Evolutionary conservation across 2,113 vertebrate genomes (phyloP).

Genomic region (Malurus elegans): DNA sequence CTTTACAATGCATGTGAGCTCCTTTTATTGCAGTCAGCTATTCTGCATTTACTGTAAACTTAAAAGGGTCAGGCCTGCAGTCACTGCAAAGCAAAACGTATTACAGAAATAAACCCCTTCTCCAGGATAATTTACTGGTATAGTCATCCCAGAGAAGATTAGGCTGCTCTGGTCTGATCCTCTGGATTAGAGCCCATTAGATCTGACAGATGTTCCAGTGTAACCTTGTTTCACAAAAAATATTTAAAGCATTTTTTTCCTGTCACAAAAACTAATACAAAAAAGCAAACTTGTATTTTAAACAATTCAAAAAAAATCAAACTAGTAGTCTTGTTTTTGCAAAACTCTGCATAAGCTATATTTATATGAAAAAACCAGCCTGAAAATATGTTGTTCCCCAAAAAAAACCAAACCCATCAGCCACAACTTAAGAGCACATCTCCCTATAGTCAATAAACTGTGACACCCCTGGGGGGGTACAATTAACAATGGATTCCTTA

Average conservation of each 20-base stretch:
- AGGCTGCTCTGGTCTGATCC: background rate
- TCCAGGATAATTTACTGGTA: conserved; percentile 19
- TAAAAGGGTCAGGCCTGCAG: conserved; percentile 17
- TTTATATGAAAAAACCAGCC: background rate
- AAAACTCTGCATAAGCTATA: background rate
- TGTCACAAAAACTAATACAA: background rate
- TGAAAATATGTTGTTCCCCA: background rate
- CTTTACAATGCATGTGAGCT: background rate
- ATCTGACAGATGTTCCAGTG: background rate
- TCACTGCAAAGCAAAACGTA: background rate
- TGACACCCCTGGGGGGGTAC: background rate
- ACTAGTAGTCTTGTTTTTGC: background rate
- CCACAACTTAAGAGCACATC: background rate
- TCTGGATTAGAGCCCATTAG: background rate
- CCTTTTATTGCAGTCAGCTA: background rate
- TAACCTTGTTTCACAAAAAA: background rate
- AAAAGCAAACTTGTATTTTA: background rate
- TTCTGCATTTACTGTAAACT: background rate
- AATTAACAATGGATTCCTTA: background rate
- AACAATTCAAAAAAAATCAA: background rate
- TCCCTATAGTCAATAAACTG: background rate
- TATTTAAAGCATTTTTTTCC: background rate
- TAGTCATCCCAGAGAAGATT: background rate
- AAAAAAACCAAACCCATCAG: background rate
- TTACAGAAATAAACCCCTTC: conserved; percentile 10